Conservation (phyloP, 2,888 invertebrate genomes). For the Protonemura montana region DNA sequence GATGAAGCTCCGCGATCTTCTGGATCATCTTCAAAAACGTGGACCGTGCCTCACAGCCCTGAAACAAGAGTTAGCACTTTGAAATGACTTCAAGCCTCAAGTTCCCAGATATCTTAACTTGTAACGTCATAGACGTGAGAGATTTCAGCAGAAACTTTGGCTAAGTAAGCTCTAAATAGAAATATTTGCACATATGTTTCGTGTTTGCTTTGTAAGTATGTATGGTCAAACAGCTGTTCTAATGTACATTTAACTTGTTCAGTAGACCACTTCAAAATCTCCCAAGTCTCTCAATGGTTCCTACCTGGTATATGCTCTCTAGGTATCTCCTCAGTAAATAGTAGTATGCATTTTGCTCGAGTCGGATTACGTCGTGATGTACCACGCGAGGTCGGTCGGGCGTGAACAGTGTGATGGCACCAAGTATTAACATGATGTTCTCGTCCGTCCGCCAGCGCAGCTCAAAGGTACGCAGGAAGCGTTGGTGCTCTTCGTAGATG, state of each 20-base stretch:
- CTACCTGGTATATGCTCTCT: constrained; percentile 73
- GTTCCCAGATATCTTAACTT: no score
- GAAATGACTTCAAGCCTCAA: no score
- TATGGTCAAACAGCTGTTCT: no score
- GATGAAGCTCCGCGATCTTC: constrained; percentile 89
- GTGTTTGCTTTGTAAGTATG: no score
- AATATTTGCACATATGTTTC: no score
- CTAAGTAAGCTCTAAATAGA: no score
- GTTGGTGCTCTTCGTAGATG: constrained; percentile 86
- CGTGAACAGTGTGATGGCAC: constrained; percentile 89
- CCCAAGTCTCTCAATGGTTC: background rate
- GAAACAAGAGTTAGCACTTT: background rate
- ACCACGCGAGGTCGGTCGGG: constrained; percentile 82
- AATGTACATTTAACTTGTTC: no score
- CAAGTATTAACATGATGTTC: constrained; percentile 87
- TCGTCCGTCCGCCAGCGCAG: constrained; percentile 86
- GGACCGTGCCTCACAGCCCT: constrained; percentile 87
- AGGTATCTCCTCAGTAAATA: constrained; percentile 84
- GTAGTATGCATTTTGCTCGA: constrained; percentile 92
- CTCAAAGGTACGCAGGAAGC: constrained; percentile 86
- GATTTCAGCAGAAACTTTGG: no score
- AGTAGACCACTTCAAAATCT: no score
- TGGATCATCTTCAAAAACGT: constrained; percentile 87
- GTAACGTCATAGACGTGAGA: no score
- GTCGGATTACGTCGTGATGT: constrained; percentile 82